Evolutionary conservation across 2,797 vertebrate species (phyloP).

Genomic region (Danio tinwini): DNA sequence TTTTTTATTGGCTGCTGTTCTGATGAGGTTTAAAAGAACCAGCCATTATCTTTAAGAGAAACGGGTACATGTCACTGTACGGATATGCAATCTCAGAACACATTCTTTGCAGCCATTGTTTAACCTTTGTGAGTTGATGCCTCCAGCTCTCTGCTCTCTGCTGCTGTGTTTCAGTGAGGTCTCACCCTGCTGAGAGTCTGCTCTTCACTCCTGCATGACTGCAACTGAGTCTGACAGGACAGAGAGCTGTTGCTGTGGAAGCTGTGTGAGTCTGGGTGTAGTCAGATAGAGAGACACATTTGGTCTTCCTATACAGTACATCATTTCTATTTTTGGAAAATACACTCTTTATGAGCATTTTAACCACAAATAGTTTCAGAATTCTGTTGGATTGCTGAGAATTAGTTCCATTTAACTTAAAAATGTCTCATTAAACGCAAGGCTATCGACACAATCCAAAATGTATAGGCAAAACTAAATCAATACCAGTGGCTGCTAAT

Average conservation of each 20-base stretch:
- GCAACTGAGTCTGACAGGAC: slow-evolving; percentile 47
- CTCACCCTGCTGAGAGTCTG: slow-evolving; percentile 27
- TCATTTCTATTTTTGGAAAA: background rate
- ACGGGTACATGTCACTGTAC: background rate
- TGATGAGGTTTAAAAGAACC: background rate
- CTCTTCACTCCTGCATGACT: slow-evolving; percentile 32
- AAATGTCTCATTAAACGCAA: background rate
- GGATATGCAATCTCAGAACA: background rate
- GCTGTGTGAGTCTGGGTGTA: slow-evolving; percentile 2
- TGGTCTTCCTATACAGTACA: background rate
- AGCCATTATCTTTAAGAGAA: background rate
- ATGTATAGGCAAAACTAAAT: no score
- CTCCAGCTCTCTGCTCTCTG: slow-evolving; percentile 30
- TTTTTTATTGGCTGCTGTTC: background rate
- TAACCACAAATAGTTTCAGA: background rate
- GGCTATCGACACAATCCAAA: no score
- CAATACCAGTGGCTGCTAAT: no score
- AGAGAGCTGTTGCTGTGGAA: slow-evolving; percentile 33
- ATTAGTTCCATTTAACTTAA: background rate
- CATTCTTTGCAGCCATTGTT: slow-evolving; percentile 29
- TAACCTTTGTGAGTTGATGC: slow-evolving; percentile 28
- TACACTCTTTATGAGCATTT: background rate
- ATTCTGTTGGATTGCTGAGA: background rate
- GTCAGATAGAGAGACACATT: slow-evolving; percentile 12
- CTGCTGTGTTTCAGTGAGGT: slow-evolving; percentile 19